Evolutionary conservation across 2,113 vertebrate genomes (phyloP).

Genomic region (Vulpes lagopus): DNA sequence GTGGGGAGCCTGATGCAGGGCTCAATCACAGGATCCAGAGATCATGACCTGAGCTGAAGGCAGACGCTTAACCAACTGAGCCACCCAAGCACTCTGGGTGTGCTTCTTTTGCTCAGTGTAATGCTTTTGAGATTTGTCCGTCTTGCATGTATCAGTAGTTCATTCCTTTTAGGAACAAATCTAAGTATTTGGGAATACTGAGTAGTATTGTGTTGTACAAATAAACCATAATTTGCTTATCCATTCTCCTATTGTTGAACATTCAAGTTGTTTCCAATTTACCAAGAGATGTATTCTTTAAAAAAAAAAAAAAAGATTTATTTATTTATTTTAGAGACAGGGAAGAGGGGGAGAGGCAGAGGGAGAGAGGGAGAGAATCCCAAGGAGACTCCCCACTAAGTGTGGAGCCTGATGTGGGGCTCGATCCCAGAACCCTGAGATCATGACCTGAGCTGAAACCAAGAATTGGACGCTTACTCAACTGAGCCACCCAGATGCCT

Average conservation of each 20-base stretch:
- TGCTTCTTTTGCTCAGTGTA: not conserved
- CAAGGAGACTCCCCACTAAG: not conserved
- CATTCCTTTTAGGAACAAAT: not conserved
- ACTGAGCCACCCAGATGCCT: not conserved
- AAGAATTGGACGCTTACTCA: not conserved
- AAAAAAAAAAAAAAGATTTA: not conserved
- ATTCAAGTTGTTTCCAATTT: constrained; percentile 42
- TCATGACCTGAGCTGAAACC: not conserved
- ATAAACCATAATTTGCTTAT: not conserved
- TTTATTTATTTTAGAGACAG: not conserved
- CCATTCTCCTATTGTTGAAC: not conserved
- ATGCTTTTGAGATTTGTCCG: not conserved
- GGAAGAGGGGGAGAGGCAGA: not conserved
- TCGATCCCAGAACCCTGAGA: not conserved
- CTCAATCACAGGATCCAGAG: too few species aligned
- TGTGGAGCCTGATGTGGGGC: not conserved
- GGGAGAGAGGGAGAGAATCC: not conserved
- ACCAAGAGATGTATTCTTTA: not conserved
- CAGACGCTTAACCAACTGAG: too few species aligned
- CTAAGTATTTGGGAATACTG: not conserved
- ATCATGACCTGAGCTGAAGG: too few species aligned
- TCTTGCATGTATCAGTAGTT: not conserved
- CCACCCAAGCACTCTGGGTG: too few species aligned
- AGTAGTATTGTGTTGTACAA: not conserved
- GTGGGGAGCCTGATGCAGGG: too few species aligned